Evolutionary conservation across 2,113 vertebrate genomes (phyloP).

Genomic region (Lycaon pictus): DNA sequence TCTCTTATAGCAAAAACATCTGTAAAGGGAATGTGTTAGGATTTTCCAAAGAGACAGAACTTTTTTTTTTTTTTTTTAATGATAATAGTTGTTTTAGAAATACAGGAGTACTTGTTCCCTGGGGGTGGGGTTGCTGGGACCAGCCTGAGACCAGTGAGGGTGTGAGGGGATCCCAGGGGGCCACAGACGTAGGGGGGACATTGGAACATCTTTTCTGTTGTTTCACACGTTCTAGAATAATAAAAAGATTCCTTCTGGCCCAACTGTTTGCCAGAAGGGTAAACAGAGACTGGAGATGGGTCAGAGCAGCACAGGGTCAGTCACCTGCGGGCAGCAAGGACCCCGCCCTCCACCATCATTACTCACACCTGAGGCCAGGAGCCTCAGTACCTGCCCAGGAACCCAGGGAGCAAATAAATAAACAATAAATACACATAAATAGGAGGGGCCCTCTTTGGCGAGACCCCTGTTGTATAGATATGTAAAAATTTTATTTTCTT

Average conservation of each 20-base stretch:
- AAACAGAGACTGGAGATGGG: background rate
- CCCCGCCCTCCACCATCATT: background rate
- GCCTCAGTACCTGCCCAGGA: background rate
- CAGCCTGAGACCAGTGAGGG: background rate
- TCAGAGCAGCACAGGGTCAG: background rate
- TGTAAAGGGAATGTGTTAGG: background rate
- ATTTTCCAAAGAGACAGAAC: background rate
- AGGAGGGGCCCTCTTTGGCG: background rate
- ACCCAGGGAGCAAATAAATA: conserved; percentile 59
- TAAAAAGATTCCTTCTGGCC: background rate
- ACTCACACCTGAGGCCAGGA: background rate
- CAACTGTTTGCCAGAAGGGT: background rate
- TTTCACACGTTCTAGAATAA: background rate
- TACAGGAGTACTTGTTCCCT: too few relatives aligned
- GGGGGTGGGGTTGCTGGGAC: rapidly evolving
- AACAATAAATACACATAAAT: conserved; percentile 74
- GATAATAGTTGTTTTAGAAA: background rate
- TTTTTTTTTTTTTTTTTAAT: too few relatives aligned
- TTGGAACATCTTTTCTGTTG: background rate
- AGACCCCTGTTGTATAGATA: background rate
- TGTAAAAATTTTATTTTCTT: background rate
- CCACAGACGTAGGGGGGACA: background rate
- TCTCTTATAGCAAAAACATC: background rate
- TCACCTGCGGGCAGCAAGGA: too few relatives aligned
- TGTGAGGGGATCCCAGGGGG: background rate